Conservation (phyloP, 2,888 invertebrate species). For the Amaurobius ferox region DNA sequence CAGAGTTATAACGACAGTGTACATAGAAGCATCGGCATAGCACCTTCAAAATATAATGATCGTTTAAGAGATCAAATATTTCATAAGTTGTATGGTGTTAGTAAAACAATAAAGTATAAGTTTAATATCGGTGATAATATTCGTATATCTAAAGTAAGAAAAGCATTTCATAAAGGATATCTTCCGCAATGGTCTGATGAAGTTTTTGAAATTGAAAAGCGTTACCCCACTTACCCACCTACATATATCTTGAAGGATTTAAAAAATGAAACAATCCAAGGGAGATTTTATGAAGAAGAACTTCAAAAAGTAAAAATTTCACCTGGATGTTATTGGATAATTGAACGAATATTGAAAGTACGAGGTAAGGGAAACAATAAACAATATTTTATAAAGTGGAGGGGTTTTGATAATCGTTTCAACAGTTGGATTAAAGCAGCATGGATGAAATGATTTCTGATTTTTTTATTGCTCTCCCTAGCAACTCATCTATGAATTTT, state of each 20-base stretch:
- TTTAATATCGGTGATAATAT: constrained; percentile 1
- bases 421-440: not conserved
- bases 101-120: not conserved
- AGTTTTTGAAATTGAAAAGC: constrained; percentile 9
- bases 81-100: constrained; percentile 12
- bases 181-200: constrained; percentile 31
- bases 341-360: constrained; percentile 22
- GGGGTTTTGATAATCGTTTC: not conserved
- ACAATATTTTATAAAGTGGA: not conserved
- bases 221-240: too few relatives aligned
- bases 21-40: constrained; percentile 6
- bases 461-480: too few relatives aligned
- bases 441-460: too few relatives aligned
- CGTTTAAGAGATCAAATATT: not conserved
- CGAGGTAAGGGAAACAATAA: not conserved
- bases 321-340: not conserved
- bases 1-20: not conserved
- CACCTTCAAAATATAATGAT: constrained; percentile 5
- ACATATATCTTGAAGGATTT: constrained; percentile 1
- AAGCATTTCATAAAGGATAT: constrained; percentile 35
- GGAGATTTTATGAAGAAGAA: constrained; percentile 30
- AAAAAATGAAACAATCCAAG: not conserved
- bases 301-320: constrained; percentile 20
- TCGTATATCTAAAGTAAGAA: not conserved
- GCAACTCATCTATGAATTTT: too few relatives aligned